These are phyloP conservation scores for Fragum fragum DNA, from an alignment of 2,888 invertebrate species.

Conservation along the genomic window DNA sequence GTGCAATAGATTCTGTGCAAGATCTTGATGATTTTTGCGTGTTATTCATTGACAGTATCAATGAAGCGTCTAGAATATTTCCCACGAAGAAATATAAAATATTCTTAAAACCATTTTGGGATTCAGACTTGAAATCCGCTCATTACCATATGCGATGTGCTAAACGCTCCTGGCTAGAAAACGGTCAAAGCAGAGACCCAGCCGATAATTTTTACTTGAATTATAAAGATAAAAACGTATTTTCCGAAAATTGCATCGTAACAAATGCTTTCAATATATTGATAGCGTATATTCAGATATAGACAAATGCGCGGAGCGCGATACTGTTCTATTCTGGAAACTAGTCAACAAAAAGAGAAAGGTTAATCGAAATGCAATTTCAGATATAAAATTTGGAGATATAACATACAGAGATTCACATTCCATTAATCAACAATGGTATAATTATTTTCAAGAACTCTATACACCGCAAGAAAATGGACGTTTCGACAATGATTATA, in stretches of 20 bases:
- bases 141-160: not conserved
- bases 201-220: not conserved
- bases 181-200: not conserved
- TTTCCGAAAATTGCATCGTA: slow-evolving; percentile 6
- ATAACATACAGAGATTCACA: slow-evolving; percentile 1
- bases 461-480: not conserved
- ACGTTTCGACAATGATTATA: not conserved
- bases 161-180: not conserved
- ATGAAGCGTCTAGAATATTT: not conserved
- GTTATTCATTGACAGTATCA: not conserved
- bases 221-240: slow-evolving; percentile 12
- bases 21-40: not conserved
- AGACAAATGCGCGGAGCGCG: slow-evolving; percentile 2
- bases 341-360: not conserved
- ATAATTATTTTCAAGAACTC: not conserved
- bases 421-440: slow-evolving; percentile 1
- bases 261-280: not conserved
- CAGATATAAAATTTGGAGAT: not conserved
- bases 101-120: slow-evolving; percentile 19
- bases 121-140: slow-evolving; percentile 3
- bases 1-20: not conserved
- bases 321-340: slow-evolving; percentile 13
- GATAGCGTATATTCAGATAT: not conserved
- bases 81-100: not conserved
- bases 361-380: not conserved